Base-by-base conservation (phyloP, 2,113 vertebrate species). In the Patagioenas fasciata region DNA sequence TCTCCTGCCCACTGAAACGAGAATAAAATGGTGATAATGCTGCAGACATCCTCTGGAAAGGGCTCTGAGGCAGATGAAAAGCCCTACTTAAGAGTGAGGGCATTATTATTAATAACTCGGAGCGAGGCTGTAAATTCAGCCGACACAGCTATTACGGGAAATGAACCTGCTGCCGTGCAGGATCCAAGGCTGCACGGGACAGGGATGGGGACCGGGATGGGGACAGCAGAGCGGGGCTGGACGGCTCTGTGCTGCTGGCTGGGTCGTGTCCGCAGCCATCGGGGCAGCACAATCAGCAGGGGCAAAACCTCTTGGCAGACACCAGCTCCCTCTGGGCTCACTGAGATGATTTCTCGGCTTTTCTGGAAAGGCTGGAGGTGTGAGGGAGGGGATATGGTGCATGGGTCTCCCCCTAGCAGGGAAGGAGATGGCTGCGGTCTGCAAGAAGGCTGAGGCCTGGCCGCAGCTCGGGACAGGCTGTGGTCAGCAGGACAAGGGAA, bases 31-130 rank as follows among this genome's bases (percentile, higher is more conserved):
- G 90, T 91, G 95, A 83, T 94, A 92, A 95, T 77, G 95, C 77
- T 5, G 36, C 90, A 90, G 90, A 71, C 40, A 61, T 96, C 88
- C 95, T 95, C 84, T 81, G 88, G 80, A 93, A 96, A 96, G 77
- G 93, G 82, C 90, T 96, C 61, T 26, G 93, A 95, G 93, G 83
- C 91, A 94, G 95, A 94, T 95, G 85, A 95, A 95, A 95, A 96
- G 93, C 88, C 80, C 85, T 89, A 53, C 66, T 93, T 90, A 93
- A 84, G 85, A 92, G 93, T 7, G 80, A 91, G 82, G 90, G 93
- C 81, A 87, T 97, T 95, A 94, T 95, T 96, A 92, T 94, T 95
- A 96, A 95, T 93, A 96, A 94, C 95, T 90, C 5, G 1, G 73
- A 96, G 93, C 25, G 0, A 81, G 70, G 96, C 95, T 94, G 88